Percentiles rank a stretch among this genome's conserved stretches.
phyloP scores from a whole-genome alignment of 2,888 invertebrate genomes.

The Torymus tubicola region DNA sequence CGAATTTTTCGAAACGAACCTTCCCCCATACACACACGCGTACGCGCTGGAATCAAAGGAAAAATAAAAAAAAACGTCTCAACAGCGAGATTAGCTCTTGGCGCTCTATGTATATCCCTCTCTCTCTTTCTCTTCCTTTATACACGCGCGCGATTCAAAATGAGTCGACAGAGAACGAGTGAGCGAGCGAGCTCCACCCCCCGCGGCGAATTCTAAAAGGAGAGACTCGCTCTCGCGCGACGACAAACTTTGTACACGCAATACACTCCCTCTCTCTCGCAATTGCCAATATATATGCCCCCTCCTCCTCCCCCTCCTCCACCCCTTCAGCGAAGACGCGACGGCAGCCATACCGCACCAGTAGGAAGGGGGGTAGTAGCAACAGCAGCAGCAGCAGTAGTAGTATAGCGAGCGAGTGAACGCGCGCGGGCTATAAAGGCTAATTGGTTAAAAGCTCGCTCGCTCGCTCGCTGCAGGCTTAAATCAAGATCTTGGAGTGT shows the following conservation, averaged over 20 bases:
- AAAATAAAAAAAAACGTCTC: no score
- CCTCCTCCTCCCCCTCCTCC: neutral
- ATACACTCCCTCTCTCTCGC: slow-evolving; percentile 21
- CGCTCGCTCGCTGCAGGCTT: slow-evolving; percentile 72
- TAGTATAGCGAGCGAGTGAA: neutral
- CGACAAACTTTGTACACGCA: slow-evolving; percentile 47
- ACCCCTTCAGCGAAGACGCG: neutral
- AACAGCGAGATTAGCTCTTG: neutral
- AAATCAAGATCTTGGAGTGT: slow-evolving; percentile 77
- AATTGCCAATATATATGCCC: slow-evolving; percentile 44
- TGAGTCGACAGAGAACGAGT: no score
- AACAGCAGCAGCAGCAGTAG: neutral
- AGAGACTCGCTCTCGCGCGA: neutral
- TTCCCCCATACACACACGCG: neutral
- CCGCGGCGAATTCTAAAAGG: slow-evolving; percentile 31
- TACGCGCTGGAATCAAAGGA: no score
- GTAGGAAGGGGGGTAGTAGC: neutral
- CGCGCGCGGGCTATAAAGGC: slow-evolving; percentile 73
- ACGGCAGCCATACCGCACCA: no score
- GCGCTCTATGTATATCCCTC: neutral
- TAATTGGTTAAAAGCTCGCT: slow-evolving; percentile 76
- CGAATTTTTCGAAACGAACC: no score
- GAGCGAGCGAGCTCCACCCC: no score
- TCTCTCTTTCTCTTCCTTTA: neutral
- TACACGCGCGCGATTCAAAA: no score